phyloP scores from a whole-genome alignment of 2,113 vertebrate species.

The Anser cygnoides region DNA sequence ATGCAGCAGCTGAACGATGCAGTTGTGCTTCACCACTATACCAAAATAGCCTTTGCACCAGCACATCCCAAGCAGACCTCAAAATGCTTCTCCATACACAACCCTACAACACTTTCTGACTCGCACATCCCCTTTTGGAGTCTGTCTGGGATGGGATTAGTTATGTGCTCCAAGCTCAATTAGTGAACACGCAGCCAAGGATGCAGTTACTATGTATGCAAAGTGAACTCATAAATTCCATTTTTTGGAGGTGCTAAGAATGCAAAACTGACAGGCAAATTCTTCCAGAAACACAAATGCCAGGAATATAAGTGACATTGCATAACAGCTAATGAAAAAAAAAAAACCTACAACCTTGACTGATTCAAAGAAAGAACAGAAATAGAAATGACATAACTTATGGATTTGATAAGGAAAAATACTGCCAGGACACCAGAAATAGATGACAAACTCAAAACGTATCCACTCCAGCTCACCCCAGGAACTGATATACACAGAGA shows the following conservation, averaged over 20 bases:
- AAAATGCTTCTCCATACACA: not conserved
- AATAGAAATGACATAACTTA: conserved; percentile 49
- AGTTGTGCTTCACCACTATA: not conserved
- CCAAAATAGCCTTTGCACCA: not conserved
- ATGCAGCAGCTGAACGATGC: not conserved
- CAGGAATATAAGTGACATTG: not conserved
- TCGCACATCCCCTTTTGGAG: not conserved
- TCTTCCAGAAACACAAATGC: conserved; percentile 9
- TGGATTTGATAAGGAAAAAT: conserved; percentile 25
- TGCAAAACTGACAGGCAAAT: conserved; percentile 13
- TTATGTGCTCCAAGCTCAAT: not conserved
- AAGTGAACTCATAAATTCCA: not conserved
- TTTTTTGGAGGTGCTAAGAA: not conserved
- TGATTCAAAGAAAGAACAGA: conserved; percentile 36
- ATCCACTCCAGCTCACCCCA: not conserved
- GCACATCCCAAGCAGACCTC: not conserved
- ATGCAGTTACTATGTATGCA: not conserved
- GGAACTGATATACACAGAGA: not conserved
- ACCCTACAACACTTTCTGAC: not conserved
- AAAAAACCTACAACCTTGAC: not conserved
- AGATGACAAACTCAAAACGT: conserved; percentile 31
- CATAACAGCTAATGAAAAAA: conserved; percentile 20
- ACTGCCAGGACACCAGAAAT: not conserved
- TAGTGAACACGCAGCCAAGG: not conserved
- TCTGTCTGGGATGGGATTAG: not conserved